phyloP scores from a whole-genome alignment of 1,140 invertebrate species.

The Drosophila willistoni region DNA sequence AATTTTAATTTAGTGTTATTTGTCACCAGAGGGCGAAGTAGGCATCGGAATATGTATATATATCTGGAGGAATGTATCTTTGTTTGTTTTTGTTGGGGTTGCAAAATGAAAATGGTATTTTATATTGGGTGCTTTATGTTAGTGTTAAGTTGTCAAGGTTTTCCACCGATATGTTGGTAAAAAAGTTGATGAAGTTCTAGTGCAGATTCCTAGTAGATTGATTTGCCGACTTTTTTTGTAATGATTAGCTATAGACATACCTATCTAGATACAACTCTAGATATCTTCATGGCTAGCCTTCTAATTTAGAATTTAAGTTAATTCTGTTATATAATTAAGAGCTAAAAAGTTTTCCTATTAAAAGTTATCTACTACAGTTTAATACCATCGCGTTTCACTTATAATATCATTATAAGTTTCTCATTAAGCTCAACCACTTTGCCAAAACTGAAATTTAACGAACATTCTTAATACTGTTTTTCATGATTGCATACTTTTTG shows the following conservation, averaged over 20 bases:
- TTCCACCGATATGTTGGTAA: constrained; percentile 7
- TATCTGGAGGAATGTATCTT: constrained; percentile 33
- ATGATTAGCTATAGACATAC: neutral
- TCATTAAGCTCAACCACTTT: constrained; percentile 19
- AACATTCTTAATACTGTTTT: constrained; percentile 12
- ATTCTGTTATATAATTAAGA: no score
- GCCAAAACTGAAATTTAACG: constrained; percentile 6
- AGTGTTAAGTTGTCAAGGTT: constrained; percentile 48
- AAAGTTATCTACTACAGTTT: no score
- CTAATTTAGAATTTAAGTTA: no score
- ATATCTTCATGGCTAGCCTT: no score
- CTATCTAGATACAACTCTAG: no score
- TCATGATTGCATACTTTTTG: constrained; percentile 44
- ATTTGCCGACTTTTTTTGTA: neutral
- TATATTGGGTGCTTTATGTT: constrained; percentile 33
- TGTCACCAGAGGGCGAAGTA: constrained; percentile 69
- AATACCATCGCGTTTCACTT: neutral
- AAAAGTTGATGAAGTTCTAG: neutral
- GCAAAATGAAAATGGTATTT: constrained; percentile 47
- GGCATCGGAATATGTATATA: constrained; percentile 15
- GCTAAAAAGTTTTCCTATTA: no score
- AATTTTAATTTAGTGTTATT: constrained; percentile 82
- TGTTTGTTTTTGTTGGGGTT: constrained; percentile 28
- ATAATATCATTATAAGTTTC: constrained; percentile 6
- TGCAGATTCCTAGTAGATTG: neutral